phyloP scores from a whole-genome alignment of 2,888 invertebrate species.

The Pogonocherus hispidulus region DNA sequence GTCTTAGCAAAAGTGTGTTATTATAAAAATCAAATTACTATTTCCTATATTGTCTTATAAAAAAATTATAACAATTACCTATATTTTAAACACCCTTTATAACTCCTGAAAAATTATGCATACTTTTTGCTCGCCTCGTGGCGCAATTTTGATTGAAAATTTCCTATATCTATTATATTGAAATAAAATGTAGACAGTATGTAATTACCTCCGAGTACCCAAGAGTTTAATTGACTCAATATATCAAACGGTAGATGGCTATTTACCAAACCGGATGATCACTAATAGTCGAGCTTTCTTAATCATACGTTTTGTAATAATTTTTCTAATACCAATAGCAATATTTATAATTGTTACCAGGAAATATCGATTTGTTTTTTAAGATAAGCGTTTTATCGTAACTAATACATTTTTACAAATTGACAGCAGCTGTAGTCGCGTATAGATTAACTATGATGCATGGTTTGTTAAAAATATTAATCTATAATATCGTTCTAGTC shows the following conservation, averaged over 20 bases:
- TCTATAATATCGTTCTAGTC: not conserved
- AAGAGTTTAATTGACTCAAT: constrained; percentile 57
- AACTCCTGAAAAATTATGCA: not conserved
- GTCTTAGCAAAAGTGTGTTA: no score
- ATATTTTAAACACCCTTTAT: no score
- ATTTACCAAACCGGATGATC: constrained; percentile 58
- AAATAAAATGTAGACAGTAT: constrained; percentile 53
- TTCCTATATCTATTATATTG: constrained; percentile 52
- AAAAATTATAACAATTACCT: no score
- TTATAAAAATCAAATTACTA: no score
- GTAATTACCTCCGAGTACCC: constrained; percentile 59
- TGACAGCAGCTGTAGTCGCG: not conserved
- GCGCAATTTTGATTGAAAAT: constrained; percentile 51
- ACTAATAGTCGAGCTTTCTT: constrained; percentile 55
- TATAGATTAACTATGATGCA: not conserved
- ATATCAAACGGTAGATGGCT: constrained; percentile 57
- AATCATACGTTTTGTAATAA: constrained; percentile 38
- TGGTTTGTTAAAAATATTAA: constrained; percentile 9
- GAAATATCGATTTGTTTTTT: not conserved
- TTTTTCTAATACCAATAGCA: constrained; percentile 36
- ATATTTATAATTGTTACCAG: constrained; percentile 19
- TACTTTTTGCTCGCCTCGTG: no score
- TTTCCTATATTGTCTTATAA: no score
- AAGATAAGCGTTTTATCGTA: not conserved
- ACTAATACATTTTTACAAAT: constrained; percentile 3